Conservation (phyloP, 2,888 invertebrate species). For the Sarcophaga variegata region DNA sequence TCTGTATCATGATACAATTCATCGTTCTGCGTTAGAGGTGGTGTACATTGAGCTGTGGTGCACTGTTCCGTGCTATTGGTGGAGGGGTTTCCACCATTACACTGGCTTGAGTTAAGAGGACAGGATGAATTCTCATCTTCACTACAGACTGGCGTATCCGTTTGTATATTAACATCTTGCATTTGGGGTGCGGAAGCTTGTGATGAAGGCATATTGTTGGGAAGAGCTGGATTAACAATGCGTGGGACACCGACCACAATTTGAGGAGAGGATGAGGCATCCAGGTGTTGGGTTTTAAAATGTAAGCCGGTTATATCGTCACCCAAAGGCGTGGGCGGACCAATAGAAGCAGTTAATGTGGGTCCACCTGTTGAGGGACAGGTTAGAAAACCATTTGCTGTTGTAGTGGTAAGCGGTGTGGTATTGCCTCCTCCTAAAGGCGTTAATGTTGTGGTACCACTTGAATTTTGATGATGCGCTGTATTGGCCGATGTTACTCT, state of each 20-base stretch:
- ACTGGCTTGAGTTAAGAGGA: slow-evolving; percentile 65
- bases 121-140: slow-evolving; percentile 82
- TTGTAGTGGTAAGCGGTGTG: slow-evolving; percentile 27
- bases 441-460: slow-evolving; percentile 66
- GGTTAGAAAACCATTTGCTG: slow-evolving; percentile 52
- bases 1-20: slow-evolving; percentile 68
- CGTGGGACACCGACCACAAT: slow-evolving; percentile 72
- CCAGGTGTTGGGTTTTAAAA: slow-evolving; percentile 53
- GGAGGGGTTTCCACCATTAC: slow-evolving; percentile 11
- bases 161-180: slow-evolving; percentile 93
- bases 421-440: slow-evolving; percentile 38
- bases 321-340: slow-evolving; percentile 75
- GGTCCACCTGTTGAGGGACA: slow-evolving; percentile 69
- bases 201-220: slow-evolving; percentile 43
- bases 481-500: slow-evolving; percentile 53
- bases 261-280: slow-evolving; percentile 66
- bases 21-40: slow-evolving; percentile 65
- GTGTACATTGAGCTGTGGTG: slow-evolving; percentile 62
- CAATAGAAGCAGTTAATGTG: slow-evolving; percentile 65
- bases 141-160: slow-evolving; percentile 87
- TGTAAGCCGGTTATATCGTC: slow-evolving; percentile 65
- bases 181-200: slow-evolving; percentile 83
- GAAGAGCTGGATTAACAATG: slow-evolving; percentile 57
- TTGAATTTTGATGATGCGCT: slow-evolving; percentile 65
- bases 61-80: slow-evolving; percentile 47